Evolutionary conservation across 2,888 invertebrate species (phyloP).

Genomic region (Hipparchia sbordonii): DNA sequence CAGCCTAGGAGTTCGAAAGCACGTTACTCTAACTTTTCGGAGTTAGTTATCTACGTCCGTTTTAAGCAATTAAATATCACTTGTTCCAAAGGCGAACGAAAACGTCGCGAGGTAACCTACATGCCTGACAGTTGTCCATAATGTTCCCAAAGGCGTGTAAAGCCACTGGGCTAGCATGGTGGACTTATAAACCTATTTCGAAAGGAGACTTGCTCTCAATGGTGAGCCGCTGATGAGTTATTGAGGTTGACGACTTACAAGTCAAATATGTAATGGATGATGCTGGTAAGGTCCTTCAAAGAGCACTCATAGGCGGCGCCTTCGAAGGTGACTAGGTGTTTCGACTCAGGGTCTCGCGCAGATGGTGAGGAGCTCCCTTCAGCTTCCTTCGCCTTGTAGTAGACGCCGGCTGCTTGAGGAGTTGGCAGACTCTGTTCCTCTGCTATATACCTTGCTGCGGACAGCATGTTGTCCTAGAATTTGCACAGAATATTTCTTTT

Average conservation of each 20-base stretch:
- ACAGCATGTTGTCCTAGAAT: conserved; percentile 69
- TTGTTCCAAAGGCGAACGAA: too few species aligned
- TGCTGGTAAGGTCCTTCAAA: conserved; percentile 60
- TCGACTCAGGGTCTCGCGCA: conserved; percentile 23
- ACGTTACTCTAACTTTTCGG: too few species aligned
- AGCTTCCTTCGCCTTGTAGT: conserved; percentile 52
- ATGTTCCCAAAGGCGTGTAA: too few species aligned
- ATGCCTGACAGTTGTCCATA: too few species aligned
- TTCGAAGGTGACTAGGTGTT: conserved; percentile 55
- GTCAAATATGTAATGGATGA: conserved; percentile 76
- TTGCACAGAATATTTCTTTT: neutral
- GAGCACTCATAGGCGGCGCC: conserved; percentile 58
- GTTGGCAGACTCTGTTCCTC: conserved; percentile 53
- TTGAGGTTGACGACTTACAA: conserved; percentile 58
- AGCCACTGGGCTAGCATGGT: too few species aligned
- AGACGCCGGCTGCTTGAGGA: conserved; percentile 58
- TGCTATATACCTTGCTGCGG: conserved; percentile 59
- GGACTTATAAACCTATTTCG: too few species aligned
- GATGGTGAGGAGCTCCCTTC: neutral
- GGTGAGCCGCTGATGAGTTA: neutral
- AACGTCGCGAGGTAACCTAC: too few species aligned
- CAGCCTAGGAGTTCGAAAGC: too few species aligned
- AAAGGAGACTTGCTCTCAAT: neutral
- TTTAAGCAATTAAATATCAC: too few species aligned
- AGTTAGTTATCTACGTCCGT: too few species aligned